Evolutionary conservation across 2,113 vertebrate genomes (phyloP), one percentile per base, ranked within the genome.

Genomic region (Callithrix jacchus): DNA sequence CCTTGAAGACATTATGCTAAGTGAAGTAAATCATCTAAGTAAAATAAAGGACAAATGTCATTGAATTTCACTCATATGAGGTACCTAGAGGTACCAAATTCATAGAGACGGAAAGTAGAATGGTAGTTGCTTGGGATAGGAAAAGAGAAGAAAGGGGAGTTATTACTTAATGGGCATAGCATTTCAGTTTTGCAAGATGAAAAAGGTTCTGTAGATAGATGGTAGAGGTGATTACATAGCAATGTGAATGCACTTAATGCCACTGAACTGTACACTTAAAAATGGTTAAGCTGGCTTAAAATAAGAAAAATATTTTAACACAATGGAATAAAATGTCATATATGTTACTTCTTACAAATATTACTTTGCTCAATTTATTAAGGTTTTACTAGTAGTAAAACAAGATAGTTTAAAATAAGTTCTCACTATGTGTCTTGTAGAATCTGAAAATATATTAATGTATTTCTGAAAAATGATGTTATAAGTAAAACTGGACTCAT

Each of bases 401-500:
- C 8, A 90, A 91, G 40, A 74, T 42, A 10, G 45, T 45, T 90
- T 71, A 8, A 93, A 85, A 73, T 81, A 84, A 6, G 52, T 82
- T 76, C 20, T 10, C 25, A 89, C 54, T 54, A 84, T 10, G 4
- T 80, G 35, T 91, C 91, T 81, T 79, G 21, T 47, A 47, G 5
- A 8, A 58, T 71, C 47, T 87, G 18, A 91, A 30, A 82, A 86
- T 82, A 71, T 54, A 91, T 32, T 54, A 89, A 87, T 23, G 3
- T 32, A 80, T 68, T 90, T 87, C 86, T 89, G 40, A 89, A 70
- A 25, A 25, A 20, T 87, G 30, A 90, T 42, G 16, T 93, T 77
- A 35, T 45, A 94, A 84, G 54, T 87, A 91, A 93, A 93, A 93
- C 6, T 47, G 32, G n/a, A 82, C n/a, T 91, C 45, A 88, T 25